Conservation (phyloP, 2,888 invertebrate species). For the Rotaria magnacalcarata region DNA sequence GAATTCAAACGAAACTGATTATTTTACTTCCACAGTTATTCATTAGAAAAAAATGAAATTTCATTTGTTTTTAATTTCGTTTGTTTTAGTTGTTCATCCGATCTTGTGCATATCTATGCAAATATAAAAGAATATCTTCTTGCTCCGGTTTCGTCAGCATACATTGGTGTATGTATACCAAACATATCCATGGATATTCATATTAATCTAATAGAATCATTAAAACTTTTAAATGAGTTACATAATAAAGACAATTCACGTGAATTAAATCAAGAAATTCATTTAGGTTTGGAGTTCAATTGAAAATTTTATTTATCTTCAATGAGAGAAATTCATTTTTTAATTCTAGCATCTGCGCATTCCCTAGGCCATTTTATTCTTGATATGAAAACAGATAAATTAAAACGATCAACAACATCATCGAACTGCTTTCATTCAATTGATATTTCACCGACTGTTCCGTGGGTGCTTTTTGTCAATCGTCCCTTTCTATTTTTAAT, state of each 20-base stretch:
- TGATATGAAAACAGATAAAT: background rate
- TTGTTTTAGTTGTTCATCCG: background rate
- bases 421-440: background rate
- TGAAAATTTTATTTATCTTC: background rate
- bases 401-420: background rate
- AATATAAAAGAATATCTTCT: background rate
- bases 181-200: background rate
- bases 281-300: background rate
- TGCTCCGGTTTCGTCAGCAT: background rate
- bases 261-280: background rate
- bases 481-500: background rate
- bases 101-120: background rate
- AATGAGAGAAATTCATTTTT: background rate
- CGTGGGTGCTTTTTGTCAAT: background rate
- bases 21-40: background rate
- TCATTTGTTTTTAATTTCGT: background rate
- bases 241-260: background rate
- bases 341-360: background rate
- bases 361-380: background rate
- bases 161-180: background rate
- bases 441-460: background rate
- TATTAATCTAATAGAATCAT: background rate
- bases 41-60: background rate
- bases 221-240: background rate
- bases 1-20: background rate